A percentile compares a stretch with the other conserved stretches of the same genome.
phyloP scores from a whole-genome alignment of 2,888 invertebrate species.

The Archips xylosteana region DNA sequence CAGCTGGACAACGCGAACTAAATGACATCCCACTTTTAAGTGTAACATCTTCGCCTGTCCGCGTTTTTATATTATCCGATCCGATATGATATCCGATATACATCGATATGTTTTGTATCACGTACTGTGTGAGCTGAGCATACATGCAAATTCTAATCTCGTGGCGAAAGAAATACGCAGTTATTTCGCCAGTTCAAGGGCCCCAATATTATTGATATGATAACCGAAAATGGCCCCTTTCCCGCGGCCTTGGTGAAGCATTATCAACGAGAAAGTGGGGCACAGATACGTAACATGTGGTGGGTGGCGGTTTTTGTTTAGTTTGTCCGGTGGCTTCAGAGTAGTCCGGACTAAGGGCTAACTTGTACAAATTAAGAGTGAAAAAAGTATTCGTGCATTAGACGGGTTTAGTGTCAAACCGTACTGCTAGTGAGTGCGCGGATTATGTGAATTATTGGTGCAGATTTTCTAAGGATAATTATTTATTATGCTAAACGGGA shows the following conservation, averaged over 20 bases:
- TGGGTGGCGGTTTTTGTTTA: conserved; percentile 15
- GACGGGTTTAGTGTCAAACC: neutral
- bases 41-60: too few species aligned
- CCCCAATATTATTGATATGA: conserved; percentile 22
- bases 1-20: too few species aligned
- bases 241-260: conserved; percentile 55
- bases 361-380: neutral
- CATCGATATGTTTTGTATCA: too few species aligned
- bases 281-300: conserved; percentile 57
- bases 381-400: too few species aligned
- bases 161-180: neutral
- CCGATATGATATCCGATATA: too few species aligned
- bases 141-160: neutral
- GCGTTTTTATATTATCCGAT: too few species aligned
- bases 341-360: neutral
- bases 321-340: conserved; percentile 4
- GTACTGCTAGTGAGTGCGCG: neutral
- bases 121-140: too few species aligned
- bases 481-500: too few species aligned
- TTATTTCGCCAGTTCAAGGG: conserved; percentile 17
- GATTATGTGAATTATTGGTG: too few species aligned
- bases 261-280: conserved; percentile 66
- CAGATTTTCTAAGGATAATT: too few species aligned
- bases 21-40: too few species aligned
- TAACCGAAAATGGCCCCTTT: conserved; percentile 42